Evolutionary conservation across 23 tunicate genomes (phyloP).

Genomic region (Oikopleura dioica): DNA sequence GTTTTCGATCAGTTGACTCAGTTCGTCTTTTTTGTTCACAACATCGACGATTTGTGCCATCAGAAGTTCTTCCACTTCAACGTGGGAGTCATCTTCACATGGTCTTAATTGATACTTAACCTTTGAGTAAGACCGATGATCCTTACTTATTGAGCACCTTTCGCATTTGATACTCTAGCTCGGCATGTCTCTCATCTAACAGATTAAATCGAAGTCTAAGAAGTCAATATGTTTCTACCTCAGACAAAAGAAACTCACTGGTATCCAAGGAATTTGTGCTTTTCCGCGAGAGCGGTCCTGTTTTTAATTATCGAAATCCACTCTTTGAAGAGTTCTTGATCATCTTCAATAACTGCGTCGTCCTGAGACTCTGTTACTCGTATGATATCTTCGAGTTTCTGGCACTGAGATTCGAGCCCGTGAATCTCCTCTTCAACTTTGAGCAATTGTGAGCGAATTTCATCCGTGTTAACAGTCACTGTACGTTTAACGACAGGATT

Average conservation of each 20-base stretch:
- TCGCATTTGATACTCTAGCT: neutral
- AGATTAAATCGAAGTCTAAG: neutral
- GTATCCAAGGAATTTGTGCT: neutral
- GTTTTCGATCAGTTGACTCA: neutral
- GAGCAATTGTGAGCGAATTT: neutral
- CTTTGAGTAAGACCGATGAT: neutral
- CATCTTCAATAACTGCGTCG: neutral
- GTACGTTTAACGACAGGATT: neutral
- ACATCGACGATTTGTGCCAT: neutral
- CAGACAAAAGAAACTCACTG: no score
- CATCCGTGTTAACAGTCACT: neutral
- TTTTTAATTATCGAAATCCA: conserved; percentile 1
- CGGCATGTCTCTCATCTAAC: neutral
- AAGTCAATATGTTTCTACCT: no score
- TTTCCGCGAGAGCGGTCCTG: neutral
- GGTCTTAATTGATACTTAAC: neutral
- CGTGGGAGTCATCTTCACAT: neutral
- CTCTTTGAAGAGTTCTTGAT: neutral
- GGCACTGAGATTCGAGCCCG: neutral
- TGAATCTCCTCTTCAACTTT: neutral
- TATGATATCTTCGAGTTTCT: neutral
- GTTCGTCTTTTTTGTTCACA: neutral
- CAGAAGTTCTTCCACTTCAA: neutral
- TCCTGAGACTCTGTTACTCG: no score
- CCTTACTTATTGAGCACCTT: conserved; percentile 3